Percentiles rank a stretch among this genome's conserved stretches.
Conservation (phyloP, 2,888 invertebrate species). For the Auanema freiburgensis region DNA sequence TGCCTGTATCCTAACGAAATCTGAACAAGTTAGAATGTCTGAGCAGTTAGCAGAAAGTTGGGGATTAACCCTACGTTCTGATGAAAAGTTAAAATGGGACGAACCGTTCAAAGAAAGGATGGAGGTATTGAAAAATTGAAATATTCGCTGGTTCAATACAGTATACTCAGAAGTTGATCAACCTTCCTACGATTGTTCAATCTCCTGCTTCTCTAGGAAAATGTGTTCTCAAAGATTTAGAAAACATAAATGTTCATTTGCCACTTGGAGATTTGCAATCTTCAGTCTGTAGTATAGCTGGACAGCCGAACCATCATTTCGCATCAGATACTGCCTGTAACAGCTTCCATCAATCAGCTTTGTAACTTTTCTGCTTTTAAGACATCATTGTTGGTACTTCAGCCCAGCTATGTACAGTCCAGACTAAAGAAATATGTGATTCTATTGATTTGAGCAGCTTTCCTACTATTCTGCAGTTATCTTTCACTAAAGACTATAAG, state of each 20-base stretch:
- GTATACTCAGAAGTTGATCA: conserved; percentile 7
- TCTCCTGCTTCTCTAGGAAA: background rate
- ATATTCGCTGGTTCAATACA: background rate
- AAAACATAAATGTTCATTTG: conserved; percentile 22
- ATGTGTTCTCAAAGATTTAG: conserved; percentile 2
- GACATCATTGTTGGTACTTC: conserved; percentile 39
- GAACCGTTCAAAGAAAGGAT: background rate
- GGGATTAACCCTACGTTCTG: conserved; percentile 8
- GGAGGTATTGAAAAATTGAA: background rate
- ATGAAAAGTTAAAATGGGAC: background rate
- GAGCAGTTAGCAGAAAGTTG: conserved; percentile 35
- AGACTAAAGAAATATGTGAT: background rate
- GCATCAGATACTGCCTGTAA: conserved; percentile 23
- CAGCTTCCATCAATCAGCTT: background rate
- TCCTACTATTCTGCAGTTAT: conserved; percentile 26
- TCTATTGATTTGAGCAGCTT: conserved; percentile 3
- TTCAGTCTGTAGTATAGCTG: conserved; percentile 29
- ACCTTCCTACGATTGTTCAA: conserved; percentile 20
- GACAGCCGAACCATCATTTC: conserved; percentile 2
- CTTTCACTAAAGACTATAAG: conserved; percentile 18
- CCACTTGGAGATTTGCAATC: conserved; percentile 37
- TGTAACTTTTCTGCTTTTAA: conserved; percentile 15
- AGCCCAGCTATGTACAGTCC: conserved; percentile 32
- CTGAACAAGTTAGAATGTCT: conserved; percentile 12
- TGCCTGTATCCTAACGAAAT: conserved; percentile 11